A percentile compares a stretch with the other conserved stretches of the same genome.
phyloP scores from a whole-genome alignment of 2,113 vertebrate species.

The Brachypteracias leptosomus region DNA sequence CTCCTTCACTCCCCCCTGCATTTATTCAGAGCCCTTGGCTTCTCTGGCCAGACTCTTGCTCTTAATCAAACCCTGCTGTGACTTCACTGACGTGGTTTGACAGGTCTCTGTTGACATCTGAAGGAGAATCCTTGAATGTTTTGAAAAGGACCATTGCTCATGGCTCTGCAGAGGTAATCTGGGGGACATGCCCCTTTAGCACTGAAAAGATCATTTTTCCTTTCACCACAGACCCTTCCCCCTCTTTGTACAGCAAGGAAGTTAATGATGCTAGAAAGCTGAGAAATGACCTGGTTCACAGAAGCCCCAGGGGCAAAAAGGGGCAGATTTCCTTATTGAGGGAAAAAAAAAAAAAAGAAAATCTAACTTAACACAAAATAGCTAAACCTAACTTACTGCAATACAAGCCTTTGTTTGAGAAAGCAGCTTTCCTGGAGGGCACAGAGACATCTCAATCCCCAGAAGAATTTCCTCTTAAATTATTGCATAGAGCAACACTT shows the following conservation, averaged over 20 bases:
- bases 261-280: not conserved
- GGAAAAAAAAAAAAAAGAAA: no score
- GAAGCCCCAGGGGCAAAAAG: not conserved
- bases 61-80: conserved; percentile 30
- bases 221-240: not conserved
- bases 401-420: not conserved
- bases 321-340: not conserved
- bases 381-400: not conserved
- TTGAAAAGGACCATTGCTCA: not conserved
- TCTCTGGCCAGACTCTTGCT: not conserved
- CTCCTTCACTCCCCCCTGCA: not conserved
- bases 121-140: not conserved
- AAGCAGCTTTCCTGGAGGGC: conserved; percentile 23
- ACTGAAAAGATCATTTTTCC: not conserved
- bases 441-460: conserved; percentile 2
- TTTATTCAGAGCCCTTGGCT: not conserved
- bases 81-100: not conserved
- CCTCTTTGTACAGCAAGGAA: not conserved
- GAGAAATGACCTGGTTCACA: not conserved
- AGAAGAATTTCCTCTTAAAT: conserved; percentile 28
- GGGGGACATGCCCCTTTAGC: not conserved
- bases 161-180: not conserved
- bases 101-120: conserved; percentile 12
- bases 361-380: not conserved
- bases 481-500: not conserved